Evolutionary conservation across 92 coral and sea anemone species (phyloP), one percentile per base, ranked within the genome.

Genomic region (Epizoanthus stellaris): DNA sequence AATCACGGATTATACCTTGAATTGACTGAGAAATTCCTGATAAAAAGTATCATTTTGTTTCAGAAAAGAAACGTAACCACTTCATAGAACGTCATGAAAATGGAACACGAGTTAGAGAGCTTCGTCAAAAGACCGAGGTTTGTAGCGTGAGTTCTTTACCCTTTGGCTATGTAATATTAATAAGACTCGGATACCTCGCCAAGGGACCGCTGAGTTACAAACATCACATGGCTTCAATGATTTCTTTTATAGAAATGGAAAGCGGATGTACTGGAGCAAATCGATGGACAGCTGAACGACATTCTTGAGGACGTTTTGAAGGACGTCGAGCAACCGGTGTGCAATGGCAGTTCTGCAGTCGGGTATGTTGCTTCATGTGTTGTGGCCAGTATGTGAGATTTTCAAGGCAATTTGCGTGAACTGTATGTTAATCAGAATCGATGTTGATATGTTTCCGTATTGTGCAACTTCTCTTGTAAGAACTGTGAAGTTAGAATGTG

Each of bases 121-220:
- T 94, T 61, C 98, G 98, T 67, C 85, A 89, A 38, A 82, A 91
- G 34, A 92, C 98, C 1, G 95, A 94, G 87, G 98, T 94, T 21
- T 73, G 89, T 38, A 17, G 53, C 59, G 36, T 23, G 64, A n/a
- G 20, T 58, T 58, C 61, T 53, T 25, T 58, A 60, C 40, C 2
- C n/a, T n/a, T 14, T 43, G 20, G 40, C 1, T 67, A 16, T 67
- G 43, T 36, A 67, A 67, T 67, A 67, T 67, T 67, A 34, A 14
- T 67, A 43, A 36, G 45, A 30, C 1, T 14, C 8, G n/a, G n/a
- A 13, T 67, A 5, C 73, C 73, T 38, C 20, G 15, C 73, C 14
- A 40, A 21, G 25, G 15, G 16, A 42, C 38, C 36, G n/a, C n/a
- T n/a, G 52, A 21, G 5, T 11, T 10, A 61, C 49, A 40, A 42